Conservation (phyloP, 2,888 invertebrate species). For the Caenorhabditis plicata region DNA sequence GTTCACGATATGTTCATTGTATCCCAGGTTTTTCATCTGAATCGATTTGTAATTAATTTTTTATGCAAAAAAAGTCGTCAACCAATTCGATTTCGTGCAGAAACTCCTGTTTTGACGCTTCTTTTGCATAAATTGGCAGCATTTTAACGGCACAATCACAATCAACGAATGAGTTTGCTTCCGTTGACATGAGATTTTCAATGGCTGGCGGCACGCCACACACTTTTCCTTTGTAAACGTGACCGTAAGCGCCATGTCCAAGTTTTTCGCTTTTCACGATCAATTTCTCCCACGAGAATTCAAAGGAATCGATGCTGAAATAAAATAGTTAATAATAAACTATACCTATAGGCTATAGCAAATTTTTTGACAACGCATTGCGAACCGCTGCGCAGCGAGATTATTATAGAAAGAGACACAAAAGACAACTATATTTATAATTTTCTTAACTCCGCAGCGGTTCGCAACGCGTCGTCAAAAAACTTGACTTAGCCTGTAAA, state of each 20-base stretch:
- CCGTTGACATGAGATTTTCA: conserved; percentile 46
- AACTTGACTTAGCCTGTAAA: no score
- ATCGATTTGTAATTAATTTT: background rate
- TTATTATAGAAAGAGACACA: no score
- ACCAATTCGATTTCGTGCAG: conserved; percentile 55
- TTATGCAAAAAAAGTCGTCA: background rate
- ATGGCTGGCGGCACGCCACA: conserved; percentile 53
- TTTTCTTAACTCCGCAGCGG: no score
- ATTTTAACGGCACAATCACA: conserved; percentile 50
- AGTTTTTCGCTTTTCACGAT: conserved; percentile 57
- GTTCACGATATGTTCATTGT: conserved; percentile 58
- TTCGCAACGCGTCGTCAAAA: no score
- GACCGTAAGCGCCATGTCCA: conserved; percentile 59
- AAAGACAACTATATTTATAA: no score
- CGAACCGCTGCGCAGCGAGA: no score
- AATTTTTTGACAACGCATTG: no score
- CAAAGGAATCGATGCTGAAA: conserved; percentile 57
- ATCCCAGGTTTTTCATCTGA: conserved; percentile 58
- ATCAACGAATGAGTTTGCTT: conserved; percentile 31
- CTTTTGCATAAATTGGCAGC: conserved; percentile 55
- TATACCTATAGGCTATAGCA: no score
- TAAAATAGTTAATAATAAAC: background rate
- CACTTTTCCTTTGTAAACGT: conserved; percentile 55
- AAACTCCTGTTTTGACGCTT: conserved; percentile 51
- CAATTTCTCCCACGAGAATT: conserved; percentile 54